Conservation (phyloP, 1,140 invertebrate species). For the Lepidurus apus region DNA sequence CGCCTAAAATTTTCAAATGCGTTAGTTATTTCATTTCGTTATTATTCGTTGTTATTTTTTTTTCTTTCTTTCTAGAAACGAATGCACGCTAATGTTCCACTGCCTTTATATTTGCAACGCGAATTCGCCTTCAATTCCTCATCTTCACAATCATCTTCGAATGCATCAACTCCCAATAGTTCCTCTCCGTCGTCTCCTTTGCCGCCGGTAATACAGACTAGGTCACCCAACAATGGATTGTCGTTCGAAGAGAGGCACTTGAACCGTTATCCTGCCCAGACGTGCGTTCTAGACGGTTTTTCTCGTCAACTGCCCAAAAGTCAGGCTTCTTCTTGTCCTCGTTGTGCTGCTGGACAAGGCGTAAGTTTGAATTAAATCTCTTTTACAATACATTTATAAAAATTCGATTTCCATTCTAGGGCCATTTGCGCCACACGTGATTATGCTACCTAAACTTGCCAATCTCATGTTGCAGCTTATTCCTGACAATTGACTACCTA, state of each 20-base stretch:
- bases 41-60: neutral
- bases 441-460: too few species aligned
- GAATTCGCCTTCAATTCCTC: neutral
- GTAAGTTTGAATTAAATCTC: neutral
- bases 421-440: neutral
- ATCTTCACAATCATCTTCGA: neutral
- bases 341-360: slow-evolving; percentile 6
- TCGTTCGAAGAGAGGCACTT: neutral
- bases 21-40: neutral
- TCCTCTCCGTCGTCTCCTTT: neutral
- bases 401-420: neutral
- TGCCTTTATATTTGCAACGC: neutral
- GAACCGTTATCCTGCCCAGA: neutral
- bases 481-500: too few species aligned
- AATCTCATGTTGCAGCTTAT: too few species aligned
- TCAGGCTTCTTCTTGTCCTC: neutral
- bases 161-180: neutral
- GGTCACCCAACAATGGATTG: neutral
- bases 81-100: neutral
- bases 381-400: too few species aligned
- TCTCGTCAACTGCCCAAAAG: neutral
- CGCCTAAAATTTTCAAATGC: neutral
- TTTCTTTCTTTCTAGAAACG: neutral
- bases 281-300: neutral
- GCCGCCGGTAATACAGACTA: neutral